Evolutionary conservation across 2,113 vertebrate species (phyloP), one percentile per base, ranked within the genome.

Genomic region (Glaucomys volans): DNA sequence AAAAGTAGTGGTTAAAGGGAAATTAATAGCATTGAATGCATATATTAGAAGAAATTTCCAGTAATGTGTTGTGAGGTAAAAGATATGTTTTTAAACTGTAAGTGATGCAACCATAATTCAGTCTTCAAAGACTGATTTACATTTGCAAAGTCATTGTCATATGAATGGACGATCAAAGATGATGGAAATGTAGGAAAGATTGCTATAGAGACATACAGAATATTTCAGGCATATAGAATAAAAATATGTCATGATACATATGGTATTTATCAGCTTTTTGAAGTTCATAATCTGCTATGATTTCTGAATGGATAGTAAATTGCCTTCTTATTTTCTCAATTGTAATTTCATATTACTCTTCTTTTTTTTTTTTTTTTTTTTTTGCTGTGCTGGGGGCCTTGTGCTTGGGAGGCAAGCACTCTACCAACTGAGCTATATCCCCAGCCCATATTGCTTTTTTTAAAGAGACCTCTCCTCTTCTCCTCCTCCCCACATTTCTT

Each of bases 281-380:
- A 82, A 52, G 6, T 50, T 52, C 37, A 1, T 71, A 93, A 66
- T 84, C 81, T 90, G 14, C 44, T 87, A 37, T 42, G 32, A 50
- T 40, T 91, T 95, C 30, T 75, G 59, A 91, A 47, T 79, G 88
- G 91, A 83, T 90, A 76, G n/a, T 93, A 22, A 82, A 40, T 81
- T 90, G 11, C 40, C 82, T 71, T 22, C 44, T 86, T 83, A 62
- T 81, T 47, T 76, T 90, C 89, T 0, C 5, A 89, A n/a, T 67
- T 8, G 57, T 69, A 57, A 32, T 17, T 76, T 81, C 57, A n/a
- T 28, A 18, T 88, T 82, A 47, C 10, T 93, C 94, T 83, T 87
- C 62, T 71, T n/a, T n/a, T n/a, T n/a, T n/a, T n/a, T n/a, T n/a
- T n/a, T n/a, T n/a, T n/a, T n/a, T n/a, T n/a, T n/a, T n/a, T n/a